A percentile compares a stretch with the other conserved stretches of the same genome.
Conservation (phyloP, 2,888 invertebrate genomes). For the Machimus rusticus region DNA sequence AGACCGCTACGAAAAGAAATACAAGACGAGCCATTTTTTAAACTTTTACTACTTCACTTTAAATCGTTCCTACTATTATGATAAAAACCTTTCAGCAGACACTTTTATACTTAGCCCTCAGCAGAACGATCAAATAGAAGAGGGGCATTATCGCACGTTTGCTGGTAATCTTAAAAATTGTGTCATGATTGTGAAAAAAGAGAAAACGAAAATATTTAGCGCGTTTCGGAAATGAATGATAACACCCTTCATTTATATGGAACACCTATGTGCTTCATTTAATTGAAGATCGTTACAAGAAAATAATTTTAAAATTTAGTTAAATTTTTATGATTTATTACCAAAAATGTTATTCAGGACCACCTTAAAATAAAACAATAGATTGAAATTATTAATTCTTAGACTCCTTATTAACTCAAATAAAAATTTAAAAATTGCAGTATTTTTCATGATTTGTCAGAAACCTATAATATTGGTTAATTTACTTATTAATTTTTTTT, state of each 20-base stretch:
- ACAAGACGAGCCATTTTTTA: background rate
- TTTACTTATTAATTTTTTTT: no score
- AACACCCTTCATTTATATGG: background rate
- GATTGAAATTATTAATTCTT: no score
- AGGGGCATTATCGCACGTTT: background rate
- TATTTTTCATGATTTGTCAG: no score
- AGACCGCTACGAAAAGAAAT: background rate
- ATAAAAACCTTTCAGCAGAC: background rate
- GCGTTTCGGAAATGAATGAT: background rate
- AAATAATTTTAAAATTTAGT: no score
- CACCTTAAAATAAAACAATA: no score
- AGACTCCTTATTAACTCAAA: no score
- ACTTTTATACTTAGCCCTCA: background rate
- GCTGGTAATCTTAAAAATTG: background rate
- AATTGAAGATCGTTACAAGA: background rate
- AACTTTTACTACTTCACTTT: background rate
- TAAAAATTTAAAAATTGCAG: no score
- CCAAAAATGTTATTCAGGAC: no score
- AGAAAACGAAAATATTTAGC: background rate
- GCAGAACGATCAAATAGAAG: background rate
- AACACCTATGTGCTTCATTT: background rate
- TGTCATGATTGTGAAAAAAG: background rate
- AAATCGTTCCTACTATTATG: background rate
- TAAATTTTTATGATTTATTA: no score
- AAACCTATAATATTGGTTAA: no score